Conservation (phyloP, 1,140 invertebrate genomes). For the Temnothorax longispinosus region DNA sequence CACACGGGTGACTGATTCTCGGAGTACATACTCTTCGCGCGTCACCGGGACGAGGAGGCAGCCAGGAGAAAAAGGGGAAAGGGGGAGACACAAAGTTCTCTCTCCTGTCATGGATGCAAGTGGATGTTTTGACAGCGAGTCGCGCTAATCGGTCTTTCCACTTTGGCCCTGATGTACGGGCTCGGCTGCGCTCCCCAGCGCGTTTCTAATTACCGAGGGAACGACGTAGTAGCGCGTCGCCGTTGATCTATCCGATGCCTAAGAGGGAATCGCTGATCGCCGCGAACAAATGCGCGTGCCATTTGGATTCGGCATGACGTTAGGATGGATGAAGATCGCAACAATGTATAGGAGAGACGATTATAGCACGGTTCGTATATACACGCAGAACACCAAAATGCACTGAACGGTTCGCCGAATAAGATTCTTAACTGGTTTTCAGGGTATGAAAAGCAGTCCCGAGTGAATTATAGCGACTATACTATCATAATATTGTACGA, state of each 20-base stretch:
- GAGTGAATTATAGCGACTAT: constrained; percentile 5
- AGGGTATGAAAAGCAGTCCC: neutral
- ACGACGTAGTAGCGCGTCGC: neutral
- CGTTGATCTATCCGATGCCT: constrained; percentile 34
- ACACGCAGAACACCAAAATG: neutral
- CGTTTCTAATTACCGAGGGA: constrained; percentile 69
- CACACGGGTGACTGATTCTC: constrained; percentile 81
- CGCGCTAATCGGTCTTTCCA: constrained; percentile 84
- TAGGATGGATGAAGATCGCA: constrained; percentile 16
- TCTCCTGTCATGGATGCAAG: constrained; percentile 65
- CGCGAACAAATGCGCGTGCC: constrained; percentile 73
- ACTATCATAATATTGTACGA: constrained; percentile 28
- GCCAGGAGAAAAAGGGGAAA: neutral
- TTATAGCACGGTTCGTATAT: constrained; percentile 30
- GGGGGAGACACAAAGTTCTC: constrained; percentile 13
- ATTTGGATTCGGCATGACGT: constrained; percentile 40
- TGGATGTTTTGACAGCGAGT: constrained; percentile 84
- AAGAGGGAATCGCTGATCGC: constrained; percentile 74
- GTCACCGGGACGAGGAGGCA: neutral
- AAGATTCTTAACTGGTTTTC: neutral
- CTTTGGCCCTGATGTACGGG: constrained; percentile 75
- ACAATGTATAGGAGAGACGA: constrained; percentile 1
- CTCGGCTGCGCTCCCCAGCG: constrained; percentile 60
- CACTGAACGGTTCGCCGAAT: constrained; percentile 3
- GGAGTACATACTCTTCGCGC: constrained; percentile 62